phyloP scores from a whole-genome alignment of 2,888 invertebrate species.

The Pyrrhia umbra region DNA sequence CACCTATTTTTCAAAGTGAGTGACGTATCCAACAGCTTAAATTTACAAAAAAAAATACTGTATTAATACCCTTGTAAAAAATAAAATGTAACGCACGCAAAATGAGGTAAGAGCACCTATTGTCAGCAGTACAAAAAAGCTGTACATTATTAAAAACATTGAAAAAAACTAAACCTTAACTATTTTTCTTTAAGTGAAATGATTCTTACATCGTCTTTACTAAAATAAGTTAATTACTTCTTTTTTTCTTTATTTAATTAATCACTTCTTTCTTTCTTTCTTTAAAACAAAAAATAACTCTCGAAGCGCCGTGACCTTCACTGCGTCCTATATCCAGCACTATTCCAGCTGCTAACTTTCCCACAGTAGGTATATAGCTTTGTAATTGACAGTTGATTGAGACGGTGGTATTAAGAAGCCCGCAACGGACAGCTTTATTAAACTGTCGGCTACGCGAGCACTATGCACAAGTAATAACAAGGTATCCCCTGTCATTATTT shows the following conservation, averaged over 20 bases:
- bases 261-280: too few species aligned
- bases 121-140: background rate
- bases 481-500: background rate
- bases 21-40: too few species aligned
- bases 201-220: too few species aligned
- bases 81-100: too few species aligned
- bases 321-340: background rate
- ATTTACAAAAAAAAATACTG: too few species aligned
- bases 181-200: too few species aligned
- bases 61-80: too few species aligned
- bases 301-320: background rate
- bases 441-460: background rate
- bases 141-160: background rate
- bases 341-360: background rate
- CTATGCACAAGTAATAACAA: background rate
- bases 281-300: background rate
- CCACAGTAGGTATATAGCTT: constrained; percentile 3
- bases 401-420: background rate
- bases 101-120: background rate
- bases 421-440: background rate
- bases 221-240: too few species aligned
- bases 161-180: too few species aligned
- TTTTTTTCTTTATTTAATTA: too few species aligned
- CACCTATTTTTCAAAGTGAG: too few species aligned
- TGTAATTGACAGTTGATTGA: constrained; percentile 30